Conservation (phyloP, 2,113 vertebrate species). For the Tetrax tetrax region DNA sequence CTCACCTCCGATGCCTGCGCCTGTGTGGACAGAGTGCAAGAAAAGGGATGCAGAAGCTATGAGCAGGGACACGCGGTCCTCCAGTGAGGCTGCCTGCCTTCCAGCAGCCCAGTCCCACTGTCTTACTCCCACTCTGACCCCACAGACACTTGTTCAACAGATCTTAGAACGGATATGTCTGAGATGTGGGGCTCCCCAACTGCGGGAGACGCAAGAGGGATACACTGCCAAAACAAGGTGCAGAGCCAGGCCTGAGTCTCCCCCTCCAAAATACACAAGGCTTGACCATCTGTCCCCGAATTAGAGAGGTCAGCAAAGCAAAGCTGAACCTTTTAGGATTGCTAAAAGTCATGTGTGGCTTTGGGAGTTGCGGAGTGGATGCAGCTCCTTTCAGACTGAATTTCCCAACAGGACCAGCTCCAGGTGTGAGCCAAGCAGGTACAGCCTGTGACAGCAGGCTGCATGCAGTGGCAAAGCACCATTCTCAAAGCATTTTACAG, state of each 20-base stretch:
- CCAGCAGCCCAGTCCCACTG: background rate
- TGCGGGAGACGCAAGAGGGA: background rate
- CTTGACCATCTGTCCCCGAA: background rate
- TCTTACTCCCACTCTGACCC: background rate
- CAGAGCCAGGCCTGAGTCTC: background rate
- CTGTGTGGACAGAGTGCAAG: background rate
- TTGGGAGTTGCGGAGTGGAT: background rate
- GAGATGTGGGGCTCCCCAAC: background rate
- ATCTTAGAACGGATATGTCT: background rate
- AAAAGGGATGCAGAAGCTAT: background rate
- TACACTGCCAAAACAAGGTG: background rate
- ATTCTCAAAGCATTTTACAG: background rate
- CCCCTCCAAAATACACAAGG: background rate
- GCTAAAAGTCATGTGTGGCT: fast-evolving
- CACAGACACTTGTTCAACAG: fast-evolving
- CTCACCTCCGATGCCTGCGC: fast-evolving
- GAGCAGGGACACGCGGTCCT: background rate
- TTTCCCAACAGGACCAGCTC: conserved; percentile 1
- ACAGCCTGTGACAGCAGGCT: background rate
- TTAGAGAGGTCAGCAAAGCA: background rate
- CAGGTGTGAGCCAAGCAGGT: background rate
- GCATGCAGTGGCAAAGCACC: background rate
- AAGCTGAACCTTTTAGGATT: background rate
- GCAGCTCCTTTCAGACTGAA: background rate
- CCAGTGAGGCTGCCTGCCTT: background rate